These are phyloP conservation scores for Nezara viridula DNA, from an alignment of 2,888 invertebrate genomes.

Conservation along the genomic window DNA sequence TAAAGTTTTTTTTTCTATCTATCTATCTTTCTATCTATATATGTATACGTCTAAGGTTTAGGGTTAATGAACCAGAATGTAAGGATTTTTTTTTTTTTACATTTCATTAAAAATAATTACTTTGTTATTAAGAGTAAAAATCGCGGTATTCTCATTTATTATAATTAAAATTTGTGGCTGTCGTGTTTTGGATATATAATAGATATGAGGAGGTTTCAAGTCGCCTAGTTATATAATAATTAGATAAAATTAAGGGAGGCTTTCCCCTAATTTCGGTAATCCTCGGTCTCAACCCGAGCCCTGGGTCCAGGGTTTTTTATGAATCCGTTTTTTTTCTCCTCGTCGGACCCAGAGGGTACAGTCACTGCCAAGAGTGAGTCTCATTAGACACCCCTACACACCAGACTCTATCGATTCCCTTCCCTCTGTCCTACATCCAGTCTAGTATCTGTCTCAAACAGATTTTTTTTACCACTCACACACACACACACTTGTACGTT, in stretches of 20 bases:
- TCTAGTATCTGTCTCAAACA: slow-evolving; percentile 1
- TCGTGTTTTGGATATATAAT: neutral
- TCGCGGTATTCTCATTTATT: neutral
- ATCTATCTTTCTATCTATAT: neutral
- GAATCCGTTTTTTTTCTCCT: slow-evolving; percentile 53
- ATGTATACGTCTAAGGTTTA: neutral
- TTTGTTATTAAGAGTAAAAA: neutral
- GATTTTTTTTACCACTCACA: neutral
- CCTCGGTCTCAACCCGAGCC: slow-evolving; percentile 8
- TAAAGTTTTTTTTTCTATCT: neutral
- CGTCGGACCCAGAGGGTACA: slow-evolving; percentile 51
- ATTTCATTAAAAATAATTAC: slow-evolving; percentile 45
- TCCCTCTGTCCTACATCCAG: slow-evolving; percentile 28
- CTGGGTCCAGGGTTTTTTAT: slow-evolving; percentile 32
- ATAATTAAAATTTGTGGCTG: neutral
- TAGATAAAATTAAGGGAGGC: slow-evolving; percentile 54
- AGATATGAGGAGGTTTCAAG: slow-evolving; percentile 15
- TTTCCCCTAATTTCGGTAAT: slow-evolving; percentile 53
- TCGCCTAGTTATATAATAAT: slow-evolving; percentile 58
- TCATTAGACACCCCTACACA: slow-evolving; percentile 53
- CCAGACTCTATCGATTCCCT: slow-evolving; percentile 48
- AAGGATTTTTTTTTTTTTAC: neutral
- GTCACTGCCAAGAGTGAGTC: slow-evolving; percentile 53
- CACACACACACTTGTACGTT: neutral
- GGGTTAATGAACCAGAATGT: neutral